Base-by-base conservation (phyloP, 2,888 invertebrate species). In the Meliscaeva auricollis region DNA sequence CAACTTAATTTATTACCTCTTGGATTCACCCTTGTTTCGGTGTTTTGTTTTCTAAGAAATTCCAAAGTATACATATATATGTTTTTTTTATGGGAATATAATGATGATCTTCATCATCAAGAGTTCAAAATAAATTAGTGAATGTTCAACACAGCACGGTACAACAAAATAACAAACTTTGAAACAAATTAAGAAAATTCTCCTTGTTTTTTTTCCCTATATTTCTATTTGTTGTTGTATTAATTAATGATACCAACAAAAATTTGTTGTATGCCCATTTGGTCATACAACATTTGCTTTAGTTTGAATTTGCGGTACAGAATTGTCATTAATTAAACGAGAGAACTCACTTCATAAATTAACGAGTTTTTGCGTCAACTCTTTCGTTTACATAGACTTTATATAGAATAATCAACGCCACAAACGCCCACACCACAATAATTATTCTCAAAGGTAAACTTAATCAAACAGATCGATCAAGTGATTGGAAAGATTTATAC, bases 1-100 rank as follows among this genome's bases (percentile, higher is more conserved):
- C 78, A 78, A 83, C 69, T 78, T 78, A 78, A 83, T 83, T 83
- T 83, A 83, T 83, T 74, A 70, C 78, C 64, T 74, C 60, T 35
- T 46, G 22, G 48, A 72, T 38, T 35, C 41, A 50, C 78, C 78
- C 74, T 74, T 69, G 73, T 69, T 58, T 78, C 62, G 38, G 62
- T 38, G 17, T 17, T 58, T 66, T 66, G 41, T 64, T 64, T 46
- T 38, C 48, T 38, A 35, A 26, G 15, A 64, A 80, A 80, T 80
- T 62, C 68, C 79, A 56, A 38, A 69, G 48, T 30, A 9, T 38
- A 9, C 7, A 9, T 8, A 2, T 38, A 11, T 38, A n/a, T 5
- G 26, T 66, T 32, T 46, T 46, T 64, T 62, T 66, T 35, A 66
- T 50, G 48, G 20, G 20, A 50, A 64, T 54, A 20, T 75, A 70